Evolutionary conservation across 2,113 vertebrate genomes (phyloP).

Genomic region (Camelus bactrianus): DNA sequence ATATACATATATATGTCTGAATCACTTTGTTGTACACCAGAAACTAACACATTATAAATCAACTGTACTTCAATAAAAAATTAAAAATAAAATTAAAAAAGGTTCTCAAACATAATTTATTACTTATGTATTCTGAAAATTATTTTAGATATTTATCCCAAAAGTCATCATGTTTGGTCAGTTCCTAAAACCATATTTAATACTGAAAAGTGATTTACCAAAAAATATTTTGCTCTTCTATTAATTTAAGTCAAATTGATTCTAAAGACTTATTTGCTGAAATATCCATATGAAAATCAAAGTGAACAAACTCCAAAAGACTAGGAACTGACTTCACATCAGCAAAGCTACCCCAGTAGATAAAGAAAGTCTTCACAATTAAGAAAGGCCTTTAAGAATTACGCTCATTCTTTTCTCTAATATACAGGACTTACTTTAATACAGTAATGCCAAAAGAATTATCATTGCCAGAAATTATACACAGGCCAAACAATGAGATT

Average conservation of each 20-base stretch:
- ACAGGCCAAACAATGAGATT: slow-evolving; percentile 57
- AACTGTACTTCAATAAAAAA: too few species aligned
- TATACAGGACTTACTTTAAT: not conserved
- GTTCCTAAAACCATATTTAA: slow-evolving; percentile 21
- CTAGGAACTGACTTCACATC: not conserved
- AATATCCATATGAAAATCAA: not conserved
- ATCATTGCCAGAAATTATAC: not conserved
- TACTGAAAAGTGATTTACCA: not conserved
- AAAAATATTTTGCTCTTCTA: not conserved
- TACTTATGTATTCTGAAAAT: slow-evolving; percentile 28
- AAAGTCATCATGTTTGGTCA: slow-evolving; percentile 15
- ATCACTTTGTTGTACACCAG: too few species aligned
- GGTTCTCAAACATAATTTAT: not conserved
- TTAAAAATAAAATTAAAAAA: not conserved
- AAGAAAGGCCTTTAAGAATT: not conserved
- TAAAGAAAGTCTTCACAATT: not conserved
- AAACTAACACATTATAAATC: too few species aligned
- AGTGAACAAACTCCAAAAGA: not conserved
- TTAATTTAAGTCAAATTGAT: not conserved
- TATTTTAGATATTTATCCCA: slow-evolving; percentile 26
- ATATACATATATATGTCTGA: too few species aligned
- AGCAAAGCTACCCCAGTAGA: not conserved
- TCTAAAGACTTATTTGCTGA: slow-evolving; percentile 15
- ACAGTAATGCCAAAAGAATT: slow-evolving; percentile 9
- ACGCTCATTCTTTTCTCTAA: not conserved